Conservation (phyloP, 2,888 invertebrate genomes). For the Pyrochroa serraticornis region DNA sequence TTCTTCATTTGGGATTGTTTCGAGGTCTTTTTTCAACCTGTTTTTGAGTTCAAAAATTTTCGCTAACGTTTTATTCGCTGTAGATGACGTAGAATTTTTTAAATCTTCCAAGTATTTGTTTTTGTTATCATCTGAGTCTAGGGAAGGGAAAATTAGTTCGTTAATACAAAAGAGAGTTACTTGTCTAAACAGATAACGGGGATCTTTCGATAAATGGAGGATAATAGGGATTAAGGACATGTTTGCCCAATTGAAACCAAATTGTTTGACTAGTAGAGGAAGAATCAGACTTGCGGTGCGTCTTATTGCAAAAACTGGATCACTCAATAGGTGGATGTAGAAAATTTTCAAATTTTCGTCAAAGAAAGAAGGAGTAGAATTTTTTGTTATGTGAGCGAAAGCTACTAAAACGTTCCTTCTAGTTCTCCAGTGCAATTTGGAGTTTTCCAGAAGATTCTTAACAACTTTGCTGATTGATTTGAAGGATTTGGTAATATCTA, state of each 20-base stretch:
- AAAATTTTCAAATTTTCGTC: slow-evolving; percentile 47
- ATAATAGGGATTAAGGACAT: slow-evolving; percentile 47
- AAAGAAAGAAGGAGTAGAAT: slow-evolving; percentile 48
- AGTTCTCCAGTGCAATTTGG: slow-evolving; percentile 51
- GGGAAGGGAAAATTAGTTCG: slow-evolving; percentile 50
- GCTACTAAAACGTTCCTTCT: slow-evolving; percentile 50
- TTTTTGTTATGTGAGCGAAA: slow-evolving; percentile 48
- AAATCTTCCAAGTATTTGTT: slow-evolving; percentile 38
- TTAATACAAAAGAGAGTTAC: slow-evolving; percentile 51
- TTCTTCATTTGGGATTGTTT: slow-evolving; percentile 39
- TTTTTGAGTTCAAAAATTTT: slow-evolving; percentile 27
- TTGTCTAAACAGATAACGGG: slow-evolving; percentile 48
- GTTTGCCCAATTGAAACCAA: slow-evolving; percentile 50
- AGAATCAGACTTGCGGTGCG: slow-evolving; percentile 50
- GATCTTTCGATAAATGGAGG: slow-evolving; percentile 45
- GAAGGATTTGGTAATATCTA: slow-evolving; percentile 44
- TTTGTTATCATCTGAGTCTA: slow-evolving; percentile 28
- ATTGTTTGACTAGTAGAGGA: slow-evolving; percentile 50
- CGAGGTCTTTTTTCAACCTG: slow-evolving; percentile 39
- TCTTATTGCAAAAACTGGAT: slow-evolving; percentile 51
- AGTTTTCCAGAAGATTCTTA: slow-evolving; percentile 45
- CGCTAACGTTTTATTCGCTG: slow-evolving; percentile 19
- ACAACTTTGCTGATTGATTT: slow-evolving; percentile 46
- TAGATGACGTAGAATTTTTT: slow-evolving; percentile 16
- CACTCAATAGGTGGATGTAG: slow-evolving; percentile 49